phyloP scores from a whole-genome alignment of 2,888 invertebrate genomes.

The Drosophila subsilvestris region DNA sequence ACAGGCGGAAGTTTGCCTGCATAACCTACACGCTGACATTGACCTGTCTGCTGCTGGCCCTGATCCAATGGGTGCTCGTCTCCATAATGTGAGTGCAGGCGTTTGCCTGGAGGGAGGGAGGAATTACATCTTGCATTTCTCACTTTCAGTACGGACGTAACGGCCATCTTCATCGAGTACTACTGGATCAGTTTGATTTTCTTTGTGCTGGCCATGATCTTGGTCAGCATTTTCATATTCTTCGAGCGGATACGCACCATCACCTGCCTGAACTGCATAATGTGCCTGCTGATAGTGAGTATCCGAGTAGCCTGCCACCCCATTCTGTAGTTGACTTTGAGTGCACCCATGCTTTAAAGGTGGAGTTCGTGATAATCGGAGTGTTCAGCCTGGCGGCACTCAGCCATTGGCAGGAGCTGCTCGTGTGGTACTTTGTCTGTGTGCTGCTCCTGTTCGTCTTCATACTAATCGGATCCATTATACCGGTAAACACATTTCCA shows the following conservation, averaged over 20 bases:
- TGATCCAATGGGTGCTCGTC: conserved; percentile 63
- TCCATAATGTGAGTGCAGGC: conserved; percentile 56
- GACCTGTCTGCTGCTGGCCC: conserved; percentile 51
- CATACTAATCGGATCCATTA: conserved; percentile 54
- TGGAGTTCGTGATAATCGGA: conserved; percentile 65
- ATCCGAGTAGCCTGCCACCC: not conserved
- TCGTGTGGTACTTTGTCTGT: conserved; percentile 53
- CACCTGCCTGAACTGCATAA: conserved; percentile 55
- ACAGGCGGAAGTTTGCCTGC: conserved; percentile 64
- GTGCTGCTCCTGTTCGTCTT: conserved; percentile 48
- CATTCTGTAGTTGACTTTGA: not conserved
- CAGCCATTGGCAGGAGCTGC: conserved; percentile 45
- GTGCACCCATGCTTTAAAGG: conserved; percentile 45
- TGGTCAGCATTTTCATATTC: conserved; percentile 64
- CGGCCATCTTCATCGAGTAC: not conserved
- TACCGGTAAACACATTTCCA: conserved; percentile 51
- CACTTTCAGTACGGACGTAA: conserved; percentile 11
- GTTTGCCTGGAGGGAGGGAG: rapidly evolving
- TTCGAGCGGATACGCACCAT: conserved; percentile 61
- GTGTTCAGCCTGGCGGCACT: conserved; percentile 39
- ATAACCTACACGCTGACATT: conserved; percentile 58
- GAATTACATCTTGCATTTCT: not conserved
- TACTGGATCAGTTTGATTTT: conserved; percentile 56
- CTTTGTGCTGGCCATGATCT: conserved; percentile 54
- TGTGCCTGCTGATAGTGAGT: conserved; percentile 69